phyloP scores from a whole-genome alignment of 2,888 invertebrate species.

The Clusia tigrina region DNA sequence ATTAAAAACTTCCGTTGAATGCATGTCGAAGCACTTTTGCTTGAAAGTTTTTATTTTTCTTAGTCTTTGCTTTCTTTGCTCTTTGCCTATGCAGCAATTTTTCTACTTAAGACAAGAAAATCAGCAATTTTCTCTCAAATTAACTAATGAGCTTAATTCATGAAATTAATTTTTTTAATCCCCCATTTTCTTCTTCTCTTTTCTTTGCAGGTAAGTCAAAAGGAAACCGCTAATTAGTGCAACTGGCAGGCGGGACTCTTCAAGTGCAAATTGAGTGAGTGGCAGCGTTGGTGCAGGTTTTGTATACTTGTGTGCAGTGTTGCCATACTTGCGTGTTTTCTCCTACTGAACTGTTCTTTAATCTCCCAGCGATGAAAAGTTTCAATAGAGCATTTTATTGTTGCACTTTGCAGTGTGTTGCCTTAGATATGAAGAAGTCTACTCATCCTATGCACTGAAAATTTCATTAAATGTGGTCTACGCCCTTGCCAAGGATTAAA shows the following conservation, averaged over 20 bases:
- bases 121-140: constrained; percentile 14
- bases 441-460: too few species aligned
- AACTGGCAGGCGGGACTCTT: constrained; percentile 20
- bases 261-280: neutral
- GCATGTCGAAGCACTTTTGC: neutral
- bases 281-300: neutral
- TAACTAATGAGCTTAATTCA: constrained; percentile 30
- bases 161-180: constrained; percentile 8
- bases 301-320: neutral
- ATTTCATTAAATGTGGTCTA: too few species aligned
- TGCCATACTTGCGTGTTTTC: constrained; percentile 5
- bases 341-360: too few species aligned
- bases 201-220: constrained; percentile 25
- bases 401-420: too few species aligned
- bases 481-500: too few species aligned
- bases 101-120: constrained; percentile 6
- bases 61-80: neutral
- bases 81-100: neutral
- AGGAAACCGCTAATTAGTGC: constrained; percentile 27
- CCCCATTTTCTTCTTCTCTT: constrained; percentile 11
- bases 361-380: too few species aligned
- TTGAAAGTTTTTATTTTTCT: neutral
- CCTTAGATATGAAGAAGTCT: too few species aligned
- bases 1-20: too few species aligned
- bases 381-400: too few species aligned